Percentiles rank a stretch among this genome's conserved stretches.
Conservation (phyloP, 2,888 invertebrate genomes). For the Agrotis puta region DNA sequence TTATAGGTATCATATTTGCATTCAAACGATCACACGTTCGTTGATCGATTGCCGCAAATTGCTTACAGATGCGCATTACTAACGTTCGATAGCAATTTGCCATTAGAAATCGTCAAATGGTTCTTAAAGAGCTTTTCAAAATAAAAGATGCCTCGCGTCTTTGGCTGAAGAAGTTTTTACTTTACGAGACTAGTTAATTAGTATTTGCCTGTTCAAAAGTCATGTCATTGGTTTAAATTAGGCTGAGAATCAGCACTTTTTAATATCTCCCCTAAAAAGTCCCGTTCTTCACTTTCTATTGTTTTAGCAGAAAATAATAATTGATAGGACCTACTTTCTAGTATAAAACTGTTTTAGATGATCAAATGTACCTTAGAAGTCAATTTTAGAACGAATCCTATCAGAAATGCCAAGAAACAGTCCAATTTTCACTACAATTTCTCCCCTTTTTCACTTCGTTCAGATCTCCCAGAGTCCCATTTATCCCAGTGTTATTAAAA, state of each 20-base stretch:
- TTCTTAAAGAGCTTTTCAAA: slow-evolving; percentile 43
- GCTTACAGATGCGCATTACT: slow-evolving; percentile 52
- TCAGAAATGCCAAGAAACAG: background rate
- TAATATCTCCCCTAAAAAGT: background rate
- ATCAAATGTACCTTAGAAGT: too few relatives aligned
- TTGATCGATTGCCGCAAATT: slow-evolving; percentile 52
- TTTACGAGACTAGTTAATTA: background rate
- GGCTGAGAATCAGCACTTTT: background rate
- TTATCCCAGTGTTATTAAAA: slow-evolving; percentile 45
- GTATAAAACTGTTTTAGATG: background rate
- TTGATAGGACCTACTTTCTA: too few relatives aligned
- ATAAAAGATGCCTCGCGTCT: slow-evolving; percentile 30
- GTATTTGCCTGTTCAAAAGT: background rate
- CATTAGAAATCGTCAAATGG: slow-evolving; percentile 50
- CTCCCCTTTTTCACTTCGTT: background rate
- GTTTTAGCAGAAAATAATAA: background rate
- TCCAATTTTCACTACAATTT: background rate
- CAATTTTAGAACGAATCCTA: background rate
- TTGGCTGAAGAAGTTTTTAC: background rate
- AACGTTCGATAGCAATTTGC: slow-evolving; percentile 46
- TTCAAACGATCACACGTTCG: slow-evolving; percentile 27
- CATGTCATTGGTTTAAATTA: background rate
- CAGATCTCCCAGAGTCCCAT: slow-evolving; percentile 5
- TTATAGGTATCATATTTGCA: slow-evolving; percentile 39
- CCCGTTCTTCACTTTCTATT: background rate